A percentile compares a stretch with the other conserved stretches of the same genome.
Evolutionary conservation across 2,888 invertebrate genomes (phyloP).

Genomic region (Acrobasis repandana): DNA sequence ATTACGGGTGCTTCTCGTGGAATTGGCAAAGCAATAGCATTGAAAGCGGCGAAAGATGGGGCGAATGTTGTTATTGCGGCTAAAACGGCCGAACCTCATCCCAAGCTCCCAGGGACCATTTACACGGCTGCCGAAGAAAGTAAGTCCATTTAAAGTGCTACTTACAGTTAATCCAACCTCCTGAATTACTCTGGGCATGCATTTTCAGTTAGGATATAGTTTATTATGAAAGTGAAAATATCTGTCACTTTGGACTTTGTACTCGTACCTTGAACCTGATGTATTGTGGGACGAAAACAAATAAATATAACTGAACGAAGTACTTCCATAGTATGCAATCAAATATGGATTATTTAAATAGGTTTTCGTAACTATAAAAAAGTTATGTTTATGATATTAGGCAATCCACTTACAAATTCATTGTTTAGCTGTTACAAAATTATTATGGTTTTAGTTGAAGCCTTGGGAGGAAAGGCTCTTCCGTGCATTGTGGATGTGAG

Average conservation of each 20-base stretch:
- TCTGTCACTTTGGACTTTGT: slow-evolving; percentile 57
- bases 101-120: slow-evolving; percentile 96
- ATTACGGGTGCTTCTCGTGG: slow-evolving; percentile 98
- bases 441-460: slow-evolving; percentile 86
- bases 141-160: slow-evolving; percentile 57
- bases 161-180: neutral
- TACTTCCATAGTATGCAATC: too few relatives aligned
- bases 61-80: slow-evolving; percentile 96
- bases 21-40: slow-evolving; percentile 96
- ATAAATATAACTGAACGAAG: too few relatives aligned
- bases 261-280: slow-evolving; percentile 33
- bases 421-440: neutral
- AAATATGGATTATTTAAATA: too few relatives aligned
- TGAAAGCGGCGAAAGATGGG: slow-evolving; percentile 96
- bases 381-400: too few relatives aligned
- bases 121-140: slow-evolving; percentile 95
- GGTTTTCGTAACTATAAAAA: too few relatives aligned
- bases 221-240: slow-evolving; percentile 22
- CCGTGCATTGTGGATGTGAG: slow-evolving; percentile 95
- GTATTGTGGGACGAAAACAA: neutral
- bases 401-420: too few relatives aligned
- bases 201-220: slow-evolving; percentile 31
- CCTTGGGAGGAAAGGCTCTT: slow-evolving; percentile 91
- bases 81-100: slow-evolving; percentile 95
- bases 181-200: neutral